Evolutionary conservation across 2,888 invertebrate species (phyloP).

Genomic region (Harpalus rufipes): DNA sequence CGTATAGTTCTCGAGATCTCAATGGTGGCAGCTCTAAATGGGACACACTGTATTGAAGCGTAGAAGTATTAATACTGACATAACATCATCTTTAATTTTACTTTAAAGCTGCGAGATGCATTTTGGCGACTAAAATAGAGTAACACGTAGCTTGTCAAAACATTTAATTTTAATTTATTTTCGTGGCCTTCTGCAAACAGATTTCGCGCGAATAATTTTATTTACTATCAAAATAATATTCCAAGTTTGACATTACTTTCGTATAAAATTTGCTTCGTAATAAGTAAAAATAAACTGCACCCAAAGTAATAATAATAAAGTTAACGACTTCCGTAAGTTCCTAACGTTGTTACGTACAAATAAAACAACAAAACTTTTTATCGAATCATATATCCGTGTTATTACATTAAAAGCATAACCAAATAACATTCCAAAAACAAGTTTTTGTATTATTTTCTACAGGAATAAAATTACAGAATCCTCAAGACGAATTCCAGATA

Average conservation of each 20-base stretch:
- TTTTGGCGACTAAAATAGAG: constrained; percentile 27
- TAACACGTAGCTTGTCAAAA: not conserved
- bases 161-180: not conserved
- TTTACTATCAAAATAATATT: constrained; percentile 9
- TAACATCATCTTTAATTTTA: constrained; percentile 22
- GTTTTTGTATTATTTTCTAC: constrained; percentile 1
- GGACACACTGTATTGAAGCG: not conserved
- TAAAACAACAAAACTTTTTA: constrained; percentile 29
- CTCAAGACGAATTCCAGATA: constrained; percentile 1
- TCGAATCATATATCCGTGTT: constrained; percentile 6
- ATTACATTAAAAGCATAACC: constrained; percentile 31
- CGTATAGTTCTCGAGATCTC: too few species aligned
- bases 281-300: not conserved
- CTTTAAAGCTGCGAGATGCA: not conserved
- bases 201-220: not conserved
- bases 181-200: not conserved
- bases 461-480: not conserved
- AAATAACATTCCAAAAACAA: constrained; percentile 7
- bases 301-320: constrained; percentile 17
- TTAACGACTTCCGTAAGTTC: constrained; percentile 1
- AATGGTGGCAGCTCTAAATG: too few species aligned
- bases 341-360: not conserved
- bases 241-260: not conserved
- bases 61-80: constrained; percentile 16
- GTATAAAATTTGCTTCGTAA: not conserved